Base-by-base conservation (phyloP, 2,797 vertebrate genomes). In the Notolepis coatsorum region DNA sequence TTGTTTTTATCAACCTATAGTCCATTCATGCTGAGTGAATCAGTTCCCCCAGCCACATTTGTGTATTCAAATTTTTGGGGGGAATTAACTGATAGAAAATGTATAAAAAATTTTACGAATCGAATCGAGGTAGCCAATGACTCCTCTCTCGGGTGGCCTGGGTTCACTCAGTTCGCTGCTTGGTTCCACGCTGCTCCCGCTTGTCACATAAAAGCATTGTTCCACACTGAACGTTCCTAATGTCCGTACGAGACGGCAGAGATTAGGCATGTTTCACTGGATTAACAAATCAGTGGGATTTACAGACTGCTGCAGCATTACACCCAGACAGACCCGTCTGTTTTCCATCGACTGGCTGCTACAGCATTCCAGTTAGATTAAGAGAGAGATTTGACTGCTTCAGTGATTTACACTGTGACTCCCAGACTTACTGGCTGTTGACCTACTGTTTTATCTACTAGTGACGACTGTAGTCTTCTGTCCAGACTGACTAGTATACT, bases 201-300 rank as follows among this genome's bases (percentile, higher is more conserved):
- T 65, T 58, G 64, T 54, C 41, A 57, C 49, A 73, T 20, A 30
- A 37, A 18, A 38, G 1, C 7, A 25, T 17, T 55, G 59, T 75
- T 61, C 67, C 61, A 45, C 13, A 55, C 56, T 43, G 68, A 30
- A 53, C n/a, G n/a, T n/a, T n/a, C n/a, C 57, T 73, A 63, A 78
- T 61, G 53, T 70, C 52, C 10, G 6, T 7, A 49, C 71, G 23
- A 68, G 66, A 57, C 39, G 55, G 5, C 54, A 66, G 50, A 68
- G 81, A 88, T 86, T 84, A 88, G 61, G 75, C 82, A 86, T 90
- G 86, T 84, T 88, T 89, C 39, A 45, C 53, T 70, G 83, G 86
- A 89, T 89, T 88, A 87, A 62, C 42, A 41, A 74, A 13, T 78
- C 66, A 76, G 2, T 77, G 64, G 64, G 76, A 65, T 77, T 87